Base-by-base conservation (phyloP, 2,113 vertebrate genomes). In the Oceanodroma tethys region DNA sequence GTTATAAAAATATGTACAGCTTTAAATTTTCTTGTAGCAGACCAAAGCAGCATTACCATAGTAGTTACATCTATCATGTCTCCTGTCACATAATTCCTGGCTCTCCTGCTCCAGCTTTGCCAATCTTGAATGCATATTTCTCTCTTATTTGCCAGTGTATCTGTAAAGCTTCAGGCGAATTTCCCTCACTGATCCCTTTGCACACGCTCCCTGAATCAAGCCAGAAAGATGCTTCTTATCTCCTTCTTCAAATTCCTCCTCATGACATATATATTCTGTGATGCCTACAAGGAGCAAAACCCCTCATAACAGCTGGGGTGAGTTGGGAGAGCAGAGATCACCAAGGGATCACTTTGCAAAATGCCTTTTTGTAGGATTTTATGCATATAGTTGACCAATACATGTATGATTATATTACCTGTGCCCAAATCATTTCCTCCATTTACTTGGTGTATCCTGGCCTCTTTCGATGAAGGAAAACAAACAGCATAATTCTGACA, bases 21-120 rank as follows among this genome's bases (percentile, higher is more conserved):
- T 89, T 90, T 91, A 92, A 93, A 93, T 95, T 81, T 96, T 90
- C 88, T 88, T 88, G 65, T 80, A 86, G 75, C 38, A 94, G 86
- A 97, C 90, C 85, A 92, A 83, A 94, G 93, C 55, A 88, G 62
- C 53, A 96, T 98, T 91, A 92, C 66, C 93, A 86, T 91, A 96
- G 92, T 93, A 89, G 78, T 63, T 91, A 81, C 36, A 94, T 90
- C 66, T 84, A 94, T 97, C 93, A 73, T n/a, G 14, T 92, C 52
- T 94, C 83, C 74, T 76, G 67, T 88, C 94, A 96, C 71, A 88
- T 91, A 84, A 90, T 74, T 91, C 83, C 58, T 85, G 70, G 16
- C 42, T 96, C 42, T 68, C 62, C 21, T 8, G 6, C 89, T 93
- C 62, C 42, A 62, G 73, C 66, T 94, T 87, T 93, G 45, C 74